Evolutionary conservation across 2,797 vertebrate genomes (phyloP).

Genomic region (Botia almorhae): DNA sequence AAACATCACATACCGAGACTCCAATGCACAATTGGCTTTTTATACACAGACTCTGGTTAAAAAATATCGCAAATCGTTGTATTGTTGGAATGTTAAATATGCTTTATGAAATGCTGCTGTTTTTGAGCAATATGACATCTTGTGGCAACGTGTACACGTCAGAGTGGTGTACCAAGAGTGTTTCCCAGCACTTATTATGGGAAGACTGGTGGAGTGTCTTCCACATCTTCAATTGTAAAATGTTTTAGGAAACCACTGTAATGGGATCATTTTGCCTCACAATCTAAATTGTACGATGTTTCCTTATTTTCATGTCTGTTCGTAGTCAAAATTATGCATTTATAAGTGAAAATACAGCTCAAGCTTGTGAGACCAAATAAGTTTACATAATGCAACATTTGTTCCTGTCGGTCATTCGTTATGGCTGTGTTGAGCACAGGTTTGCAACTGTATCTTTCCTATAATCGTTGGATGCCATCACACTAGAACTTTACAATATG

Average conservation of each 20-base stretch:
- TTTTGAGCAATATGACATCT: constrained; percentile 58
- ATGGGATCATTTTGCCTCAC: not conserved
- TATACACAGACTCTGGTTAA: constrained; percentile 68
- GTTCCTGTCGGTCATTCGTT: constrained; percentile 8
- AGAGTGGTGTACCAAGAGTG: constrained; percentile 43
- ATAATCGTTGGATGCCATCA: not conserved
- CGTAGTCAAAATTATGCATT: not conserved
- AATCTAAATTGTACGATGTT: constrained; percentile 12
- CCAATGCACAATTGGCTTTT: constrained; percentile 78
- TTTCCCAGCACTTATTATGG: constrained; percentile 46
- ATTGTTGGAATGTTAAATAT: constrained; percentile 62
- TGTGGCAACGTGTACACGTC: constrained; percentile 56
- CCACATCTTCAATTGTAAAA: constrained; percentile 21
- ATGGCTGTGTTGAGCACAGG: no score
- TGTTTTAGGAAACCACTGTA: not conserved
- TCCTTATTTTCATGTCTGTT: not conserved
- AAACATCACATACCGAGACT: constrained; percentile 50
- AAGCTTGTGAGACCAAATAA: constrained; percentile 32
- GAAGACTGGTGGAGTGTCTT: constrained; percentile 35
- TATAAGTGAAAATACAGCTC: constrained; percentile 6
- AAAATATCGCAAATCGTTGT: constrained; percentile 51
- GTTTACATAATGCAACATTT: constrained; percentile 29
- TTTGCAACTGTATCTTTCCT: constrained; percentile 14
- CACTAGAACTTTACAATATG: not conserved
- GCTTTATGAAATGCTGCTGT: constrained; percentile 63